A percentile compares a stretch with the other conserved stretches of the same genome.
Evolutionary conservation across 2,797 vertebrate species (phyloP).

Genomic region (Simalia tracyae): DNA sequence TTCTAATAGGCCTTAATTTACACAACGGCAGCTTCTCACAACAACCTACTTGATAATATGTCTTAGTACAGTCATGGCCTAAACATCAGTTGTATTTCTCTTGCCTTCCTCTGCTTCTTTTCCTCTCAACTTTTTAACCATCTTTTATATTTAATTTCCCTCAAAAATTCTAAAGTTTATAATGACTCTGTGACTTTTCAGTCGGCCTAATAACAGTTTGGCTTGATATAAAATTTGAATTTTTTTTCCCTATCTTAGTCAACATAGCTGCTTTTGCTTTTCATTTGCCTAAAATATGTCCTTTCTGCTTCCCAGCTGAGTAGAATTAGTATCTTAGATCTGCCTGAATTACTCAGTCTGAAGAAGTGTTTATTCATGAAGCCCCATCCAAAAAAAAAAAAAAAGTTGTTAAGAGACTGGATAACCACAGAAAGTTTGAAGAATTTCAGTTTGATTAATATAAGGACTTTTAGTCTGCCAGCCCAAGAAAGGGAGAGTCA

Average conservation of each 20-base stretch:
- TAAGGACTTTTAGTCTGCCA: background rate
- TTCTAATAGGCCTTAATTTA: background rate
- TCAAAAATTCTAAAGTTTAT: background rate
- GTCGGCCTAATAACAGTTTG: background rate
- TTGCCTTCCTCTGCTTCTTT: background rate
- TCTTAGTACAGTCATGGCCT: background rate
- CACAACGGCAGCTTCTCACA: background rate
- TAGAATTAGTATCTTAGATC: background rate
- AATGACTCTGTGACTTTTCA: background rate
- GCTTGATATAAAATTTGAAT: background rate
- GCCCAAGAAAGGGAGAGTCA: background rate
- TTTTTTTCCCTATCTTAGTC: background rate
- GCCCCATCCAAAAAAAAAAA: background rate
- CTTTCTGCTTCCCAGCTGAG: background rate
- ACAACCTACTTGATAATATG: background rate
- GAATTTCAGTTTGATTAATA: background rate
- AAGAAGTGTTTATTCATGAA: background rate
- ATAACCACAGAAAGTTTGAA: background rate
- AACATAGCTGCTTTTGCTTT: background rate
- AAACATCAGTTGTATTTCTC: background rate
- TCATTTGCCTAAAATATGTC: background rate
- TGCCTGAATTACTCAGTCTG: background rate
- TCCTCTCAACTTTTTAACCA: background rate
- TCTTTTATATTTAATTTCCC: background rate
- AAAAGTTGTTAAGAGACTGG: background rate